These are phyloP conservation scores for Pachypsylla venusta DNA, from an alignment of 1,140 invertebrate genomes.

Conservation along the genomic window DNA sequence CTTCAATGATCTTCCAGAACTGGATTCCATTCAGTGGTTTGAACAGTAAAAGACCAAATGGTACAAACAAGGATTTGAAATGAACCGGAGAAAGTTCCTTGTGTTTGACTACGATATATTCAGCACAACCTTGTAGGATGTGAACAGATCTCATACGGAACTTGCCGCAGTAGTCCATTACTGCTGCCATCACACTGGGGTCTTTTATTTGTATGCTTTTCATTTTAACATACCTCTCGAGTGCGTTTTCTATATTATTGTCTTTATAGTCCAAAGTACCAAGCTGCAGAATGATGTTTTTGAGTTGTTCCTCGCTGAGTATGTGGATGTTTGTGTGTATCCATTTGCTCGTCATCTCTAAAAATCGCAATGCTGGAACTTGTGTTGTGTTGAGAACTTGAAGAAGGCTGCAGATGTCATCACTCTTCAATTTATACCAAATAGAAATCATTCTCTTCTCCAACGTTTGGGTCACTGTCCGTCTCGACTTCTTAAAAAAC, in stretches of 20 bases:
- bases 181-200: conserved; percentile 38
- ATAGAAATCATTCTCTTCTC: conserved; percentile 40
- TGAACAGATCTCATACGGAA: conserved; percentile 39
- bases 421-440: conserved; percentile 40
- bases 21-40: conserved; percentile 34
- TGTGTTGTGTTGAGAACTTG: conserved; percentile 23
- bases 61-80: conserved; percentile 40
- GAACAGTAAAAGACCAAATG: conserved; percentile 47
- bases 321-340: conserved; percentile 43
- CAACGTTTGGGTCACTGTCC: conserved; percentile 42
- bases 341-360: conserved; percentile 41
- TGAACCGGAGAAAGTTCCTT: conserved; percentile 35
- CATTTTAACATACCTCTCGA: conserved; percentile 43
- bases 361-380: conserved; percentile 30
- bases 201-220: conserved; percentile 32
- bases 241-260: conserved; percentile 37
- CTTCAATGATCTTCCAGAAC: conserved; percentile 45
- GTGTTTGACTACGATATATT: conserved; percentile 41
- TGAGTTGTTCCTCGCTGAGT: conserved; percentile 40
- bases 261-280: conserved; percentile 37
- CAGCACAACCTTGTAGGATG: conserved; percentile 40
- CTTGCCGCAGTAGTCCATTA: conserved; percentile 45
- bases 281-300: conserved; percentile 41
- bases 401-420: conserved; percentile 41
- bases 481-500: conserved; percentile 41